phyloP scores from a whole-genome alignment of 2,888 invertebrate genomes.

The Yponomeuta malinellus region DNA sequence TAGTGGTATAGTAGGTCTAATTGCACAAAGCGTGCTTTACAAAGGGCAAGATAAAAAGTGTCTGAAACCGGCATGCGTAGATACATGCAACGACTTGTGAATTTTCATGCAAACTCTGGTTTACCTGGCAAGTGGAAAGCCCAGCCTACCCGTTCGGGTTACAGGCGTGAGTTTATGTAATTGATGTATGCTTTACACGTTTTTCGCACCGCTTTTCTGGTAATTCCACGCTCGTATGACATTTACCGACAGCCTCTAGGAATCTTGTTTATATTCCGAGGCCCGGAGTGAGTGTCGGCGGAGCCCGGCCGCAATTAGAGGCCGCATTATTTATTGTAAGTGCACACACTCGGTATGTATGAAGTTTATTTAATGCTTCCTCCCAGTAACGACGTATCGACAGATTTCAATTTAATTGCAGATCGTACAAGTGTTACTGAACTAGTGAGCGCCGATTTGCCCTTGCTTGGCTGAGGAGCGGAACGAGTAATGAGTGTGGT shows the following conservation, averaged over 20 bases:
- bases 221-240: neutral
- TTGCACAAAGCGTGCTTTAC: too few relatives aligned
- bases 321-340: slow-evolving; percentile 28
- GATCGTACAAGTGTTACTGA: neutral
- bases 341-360: slow-evolving; percentile 32
- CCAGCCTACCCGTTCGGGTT: too few relatives aligned
- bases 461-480: neutral
- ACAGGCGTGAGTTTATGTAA: too few relatives aligned
- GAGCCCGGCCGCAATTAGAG: slow-evolving; percentile 27
- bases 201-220: too few relatives aligned
- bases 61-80: too few relatives aligned
- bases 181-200: too few relatives aligned
- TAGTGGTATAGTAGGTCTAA: too few relatives aligned
- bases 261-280: neutral
- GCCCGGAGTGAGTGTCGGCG: neutral
- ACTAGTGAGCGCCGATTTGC: neutral
- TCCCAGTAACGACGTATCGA: slow-evolving; percentile 22
- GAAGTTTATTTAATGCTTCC: slow-evolving; percentile 32
- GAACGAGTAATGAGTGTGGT: neutral
- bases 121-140: too few relatives aligned
- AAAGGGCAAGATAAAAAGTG: too few relatives aligned
- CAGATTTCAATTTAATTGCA: slow-evolving; percentile 7
- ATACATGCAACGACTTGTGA: too few relatives aligned
- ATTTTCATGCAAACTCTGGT: too few relatives aligned
- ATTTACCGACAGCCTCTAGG: neutral